phyloP scores from a whole-genome alignment of 2,888 invertebrate species.

The Aspidiotus destructor region DNA sequence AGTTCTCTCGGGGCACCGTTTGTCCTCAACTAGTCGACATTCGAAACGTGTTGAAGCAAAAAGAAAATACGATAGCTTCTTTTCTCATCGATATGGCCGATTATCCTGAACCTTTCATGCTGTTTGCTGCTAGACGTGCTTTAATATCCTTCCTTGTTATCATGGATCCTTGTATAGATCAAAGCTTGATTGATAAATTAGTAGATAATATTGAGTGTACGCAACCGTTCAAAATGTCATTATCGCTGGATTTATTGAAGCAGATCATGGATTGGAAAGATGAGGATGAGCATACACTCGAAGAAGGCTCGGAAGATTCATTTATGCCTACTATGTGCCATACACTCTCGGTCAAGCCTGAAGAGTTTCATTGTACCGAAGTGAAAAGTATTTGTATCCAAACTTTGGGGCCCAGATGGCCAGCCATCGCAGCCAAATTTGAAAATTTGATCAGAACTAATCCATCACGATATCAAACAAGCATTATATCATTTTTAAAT shows the following conservation, averaged over 20 bases:
- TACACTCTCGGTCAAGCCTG: constrained; percentile 53
- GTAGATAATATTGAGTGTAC: constrained; percentile 57
- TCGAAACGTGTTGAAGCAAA: constrained; percentile 67
- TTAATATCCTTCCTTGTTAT: constrained; percentile 74
- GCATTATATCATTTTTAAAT: constrained; percentile 64
- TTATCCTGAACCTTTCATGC: constrained; percentile 67
- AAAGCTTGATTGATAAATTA: constrained; percentile 55
- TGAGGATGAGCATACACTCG: constrained; percentile 65
- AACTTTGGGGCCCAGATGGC: constrained; percentile 76
- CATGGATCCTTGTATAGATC: constrained; percentile 69
- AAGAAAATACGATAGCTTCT: constrained; percentile 73
- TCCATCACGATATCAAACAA: constrained; percentile 45
- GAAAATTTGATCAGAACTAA: constrained; percentile 45
- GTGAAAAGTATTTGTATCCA: constrained; percentile 78
- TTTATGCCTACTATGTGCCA: constrained; percentile 42
- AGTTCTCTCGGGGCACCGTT: constrained; percentile 69
- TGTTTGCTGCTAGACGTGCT: constrained; percentile 68
- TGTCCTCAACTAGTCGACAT: constrained; percentile 70
- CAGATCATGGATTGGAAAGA: constrained; percentile 84
- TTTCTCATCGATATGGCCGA: constrained; percentile 71
- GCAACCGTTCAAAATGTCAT: constrained; percentile 60
- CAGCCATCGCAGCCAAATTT: constrained; percentile 59
- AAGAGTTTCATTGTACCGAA: constrained; percentile 58
- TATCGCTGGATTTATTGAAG: constrained; percentile 73
- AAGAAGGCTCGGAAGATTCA: constrained; percentile 52